Conservation (phyloP, 30 jellyfish, hydroid and myxozoan genomes). For the Aurelia sp. region DNA sequence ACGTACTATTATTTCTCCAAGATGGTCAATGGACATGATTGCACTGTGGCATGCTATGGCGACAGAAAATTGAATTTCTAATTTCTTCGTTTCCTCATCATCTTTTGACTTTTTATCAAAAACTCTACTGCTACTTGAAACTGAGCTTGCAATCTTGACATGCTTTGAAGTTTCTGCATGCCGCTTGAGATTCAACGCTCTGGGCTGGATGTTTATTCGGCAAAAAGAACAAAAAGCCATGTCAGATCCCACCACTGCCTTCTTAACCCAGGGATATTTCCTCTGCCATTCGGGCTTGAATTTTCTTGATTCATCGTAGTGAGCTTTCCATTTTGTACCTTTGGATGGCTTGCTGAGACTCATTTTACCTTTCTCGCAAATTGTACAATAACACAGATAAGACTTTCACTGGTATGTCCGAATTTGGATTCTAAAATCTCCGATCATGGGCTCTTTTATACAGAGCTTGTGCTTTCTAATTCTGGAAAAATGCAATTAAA, state of each 20-base stretch:
- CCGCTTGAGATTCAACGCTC: conserved; percentile 51
- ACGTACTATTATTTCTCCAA: conserved; percentile 35
- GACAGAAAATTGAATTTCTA: conserved; percentile 64
- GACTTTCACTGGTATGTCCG: conserved; percentile 1
- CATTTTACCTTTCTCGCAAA: not conserved
- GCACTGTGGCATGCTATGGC: conserved; percentile 77
- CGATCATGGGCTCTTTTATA: too few species aligned
- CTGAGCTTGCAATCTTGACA: conserved; percentile 43
- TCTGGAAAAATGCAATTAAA: too few species aligned
- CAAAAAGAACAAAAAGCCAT: conserved; percentile 70
- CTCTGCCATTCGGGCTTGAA: conserved; percentile 61
- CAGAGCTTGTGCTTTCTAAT: too few species aligned
- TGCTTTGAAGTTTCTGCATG: conserved; percentile 61
- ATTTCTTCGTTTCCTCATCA: conserved; percentile 53
- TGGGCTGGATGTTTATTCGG: conserved; percentile 64
- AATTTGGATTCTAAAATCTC: too few species aligned
- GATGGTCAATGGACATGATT: conserved; percentile 44
- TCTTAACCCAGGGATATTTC: conserved; percentile 49
- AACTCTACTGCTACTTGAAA: conserved; percentile 15
- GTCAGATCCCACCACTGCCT: conserved; percentile 64
- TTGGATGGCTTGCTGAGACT: not conserved
- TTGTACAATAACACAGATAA: conserved; percentile 8
- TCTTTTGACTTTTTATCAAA: not conserved
- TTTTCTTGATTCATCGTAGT: not conserved
- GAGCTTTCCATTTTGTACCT: not conserved